A percentile compares a stretch with the other conserved stretches of the same genome.
Evolutionary conservation across 2,888 invertebrate species (phyloP).

Genomic region (Mesochorus sp.): DNA sequence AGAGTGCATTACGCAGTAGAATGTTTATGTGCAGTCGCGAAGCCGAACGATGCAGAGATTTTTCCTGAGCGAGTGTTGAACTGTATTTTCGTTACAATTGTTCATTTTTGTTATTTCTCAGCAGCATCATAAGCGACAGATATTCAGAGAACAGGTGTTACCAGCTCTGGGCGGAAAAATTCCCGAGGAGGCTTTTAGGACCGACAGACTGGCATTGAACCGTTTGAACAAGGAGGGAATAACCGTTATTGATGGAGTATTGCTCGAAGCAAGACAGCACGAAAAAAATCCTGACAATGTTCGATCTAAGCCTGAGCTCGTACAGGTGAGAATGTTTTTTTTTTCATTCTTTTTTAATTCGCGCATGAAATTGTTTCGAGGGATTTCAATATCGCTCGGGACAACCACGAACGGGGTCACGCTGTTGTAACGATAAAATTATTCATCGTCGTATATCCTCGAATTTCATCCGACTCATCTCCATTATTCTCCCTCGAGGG

Average conservation of each 20-base stretch:
- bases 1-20: slow-evolving; percentile 18
- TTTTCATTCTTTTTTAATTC: too few relatives aligned
- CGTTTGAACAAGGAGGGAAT: slow-evolving; percentile 86
- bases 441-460: not conserved
- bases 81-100: too few relatives aligned
- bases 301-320: slow-evolving; percentile 70
- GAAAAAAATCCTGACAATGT: slow-evolving; percentile 76
- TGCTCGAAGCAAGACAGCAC: slow-evolving; percentile 82
- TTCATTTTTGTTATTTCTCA: slow-evolving; percentile 57
- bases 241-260: slow-evolving; percentile 84
- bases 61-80: not conserved
- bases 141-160: slow-evolving; percentile 86
- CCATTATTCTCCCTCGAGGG: slow-evolving; percentile 9
- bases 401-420: slow-evolving; percentile 31
- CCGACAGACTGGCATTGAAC: slow-evolving; percentile 85
- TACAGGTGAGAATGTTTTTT: too few relatives aligned
- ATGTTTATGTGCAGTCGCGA: too few relatives aligned
- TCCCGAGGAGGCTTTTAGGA: slow-evolving; percentile 85
- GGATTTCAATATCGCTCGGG: not conserved
- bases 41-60: not conserved
- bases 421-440: slow-evolving; percentile 4
- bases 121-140: slow-evolving; percentile 85
- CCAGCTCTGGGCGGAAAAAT: slow-evolving; percentile 86
- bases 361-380: not conserved
- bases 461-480: slow-evolving; percentile 5